Percentiles rank a stretch among this genome's conserved stretches.
These are phyloP conservation scores for Galerucella nymphaeae DNA, from an alignment of 2,888 invertebrate species.

Conservation along the genomic window DNA sequence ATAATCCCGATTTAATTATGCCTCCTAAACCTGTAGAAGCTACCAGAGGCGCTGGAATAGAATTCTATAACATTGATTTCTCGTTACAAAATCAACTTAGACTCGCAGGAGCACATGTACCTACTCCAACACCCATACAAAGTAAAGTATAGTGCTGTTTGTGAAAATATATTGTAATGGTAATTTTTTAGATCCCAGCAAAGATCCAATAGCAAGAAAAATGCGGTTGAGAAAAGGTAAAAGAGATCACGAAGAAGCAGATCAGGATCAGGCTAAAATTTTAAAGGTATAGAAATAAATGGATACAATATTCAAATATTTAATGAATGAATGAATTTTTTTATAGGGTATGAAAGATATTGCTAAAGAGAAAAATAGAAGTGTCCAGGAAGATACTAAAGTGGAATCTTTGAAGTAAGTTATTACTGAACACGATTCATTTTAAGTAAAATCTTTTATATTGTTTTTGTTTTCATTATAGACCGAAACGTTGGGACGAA, in stretches of 20 bases:
- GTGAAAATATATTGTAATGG: too few relatives aligned
- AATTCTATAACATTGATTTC: constrained; percentile 99
- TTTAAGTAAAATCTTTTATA: background rate
- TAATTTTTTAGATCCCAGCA: constrained; percentile 68
- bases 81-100: constrained; percentile 94
- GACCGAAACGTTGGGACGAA: constrained; percentile 97
- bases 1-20: constrained; percentile 96
- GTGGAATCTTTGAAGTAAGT: constrained; percentile 79
- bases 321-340: constrained; percentile 18
- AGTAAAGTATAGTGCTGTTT: constrained; percentile 67
- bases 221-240: constrained; percentile 86
- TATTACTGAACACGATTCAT: background rate
- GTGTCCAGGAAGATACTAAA: constrained; percentile 74
- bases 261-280: constrained; percentile 89
- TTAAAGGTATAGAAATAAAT: constrained; percentile 70
- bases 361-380: constrained; percentile 84
- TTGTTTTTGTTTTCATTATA: constrained; percentile 57
- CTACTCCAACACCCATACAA: constrained; percentile 76
- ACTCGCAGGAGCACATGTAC: constrained; percentile 89
- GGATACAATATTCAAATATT: background rate
- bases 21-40: constrained; percentile 94
- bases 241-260: constrained; percentile 82
- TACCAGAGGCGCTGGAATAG: constrained; percentile 79
- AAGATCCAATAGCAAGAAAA: constrained; percentile 95
- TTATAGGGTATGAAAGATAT: constrained; percentile 85